phyloP scores from a whole-genome alignment of 2,888 invertebrate species.

The Lepidochrysops patricia region DNA sequence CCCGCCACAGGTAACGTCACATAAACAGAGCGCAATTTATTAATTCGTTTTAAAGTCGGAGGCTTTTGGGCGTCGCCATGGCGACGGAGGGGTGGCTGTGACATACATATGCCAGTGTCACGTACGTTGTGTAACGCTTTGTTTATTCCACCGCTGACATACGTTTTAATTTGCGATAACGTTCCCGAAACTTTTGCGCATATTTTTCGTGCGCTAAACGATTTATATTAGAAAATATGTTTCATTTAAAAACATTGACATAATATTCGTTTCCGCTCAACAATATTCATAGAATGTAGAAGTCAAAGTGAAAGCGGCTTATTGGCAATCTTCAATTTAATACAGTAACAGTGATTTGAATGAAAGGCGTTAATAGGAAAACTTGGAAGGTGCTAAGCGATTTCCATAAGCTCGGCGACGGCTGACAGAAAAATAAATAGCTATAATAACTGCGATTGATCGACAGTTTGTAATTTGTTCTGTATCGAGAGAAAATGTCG shows the following conservation, averaged over 20 bases:
- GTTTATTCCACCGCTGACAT: constrained; percentile 8
- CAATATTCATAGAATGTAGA: constrained; percentile 31
- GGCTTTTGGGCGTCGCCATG: constrained; percentile 40
- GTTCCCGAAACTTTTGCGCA: not conserved
- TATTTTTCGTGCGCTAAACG: not conserved
- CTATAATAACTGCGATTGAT: constrained; percentile 43
- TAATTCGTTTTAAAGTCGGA: constrained; percentile 20
- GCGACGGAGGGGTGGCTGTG: constrained; percentile 41
- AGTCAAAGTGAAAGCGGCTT: constrained; percentile 40
- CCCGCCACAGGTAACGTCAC: constrained; percentile 38
- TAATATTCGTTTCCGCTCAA: constrained; percentile 10
- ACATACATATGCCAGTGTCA: constrained; percentile 28
- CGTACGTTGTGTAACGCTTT: constrained; percentile 10
- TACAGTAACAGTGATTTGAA: constrained; percentile 39
- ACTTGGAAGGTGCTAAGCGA: constrained; percentile 51
- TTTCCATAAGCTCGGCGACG: constrained; percentile 56
- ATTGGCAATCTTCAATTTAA: constrained; percentile 41
- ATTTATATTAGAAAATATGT: constrained; percentile 1
- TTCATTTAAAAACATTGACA: not conserved
- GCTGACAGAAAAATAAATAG: constrained; percentile 67
- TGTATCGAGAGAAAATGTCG: constrained; percentile 65
- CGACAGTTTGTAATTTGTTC: constrained; percentile 72
- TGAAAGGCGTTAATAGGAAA: constrained; percentile 54
- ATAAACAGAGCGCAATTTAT: constrained; percentile 22
- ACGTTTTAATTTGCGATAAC: not conserved